These are phyloP conservation scores for Silurus meridionalis DNA, from an alignment of 2,113 vertebrate species.

Conservation along the genomic window DNA sequence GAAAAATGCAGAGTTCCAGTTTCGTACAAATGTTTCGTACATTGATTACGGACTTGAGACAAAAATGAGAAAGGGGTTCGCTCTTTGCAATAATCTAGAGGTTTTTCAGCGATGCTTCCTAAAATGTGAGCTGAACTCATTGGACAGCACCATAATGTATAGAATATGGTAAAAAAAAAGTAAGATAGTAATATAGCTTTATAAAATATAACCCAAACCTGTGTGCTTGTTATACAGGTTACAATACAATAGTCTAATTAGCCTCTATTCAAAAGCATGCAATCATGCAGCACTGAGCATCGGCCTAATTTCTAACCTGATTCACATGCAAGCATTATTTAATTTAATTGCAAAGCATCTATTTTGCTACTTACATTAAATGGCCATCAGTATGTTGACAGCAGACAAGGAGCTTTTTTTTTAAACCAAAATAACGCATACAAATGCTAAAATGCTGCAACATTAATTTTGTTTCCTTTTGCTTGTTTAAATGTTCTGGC, in stretches of 20 bases:
- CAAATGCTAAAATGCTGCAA: too few species aligned
- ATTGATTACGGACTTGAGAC: constrained; percentile 11
- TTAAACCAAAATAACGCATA: too few species aligned
- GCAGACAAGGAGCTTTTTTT: neutral
- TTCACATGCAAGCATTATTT: neutral
- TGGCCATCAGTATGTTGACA: neutral
- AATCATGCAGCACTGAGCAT: too few species aligned
- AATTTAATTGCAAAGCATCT: neutral
- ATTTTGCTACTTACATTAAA: neutral
- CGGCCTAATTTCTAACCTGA: neutral
- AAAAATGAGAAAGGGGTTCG: neutral
- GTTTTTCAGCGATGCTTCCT: neutral
- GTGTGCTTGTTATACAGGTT: neutral
- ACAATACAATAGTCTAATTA: neutral
- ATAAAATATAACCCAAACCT: neutral
- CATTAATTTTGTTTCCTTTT: too few species aligned
- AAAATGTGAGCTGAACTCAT: neutral
- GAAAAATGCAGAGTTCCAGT: constrained; percentile 41
- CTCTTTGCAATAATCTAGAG: neutral
- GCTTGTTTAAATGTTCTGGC: neutral
- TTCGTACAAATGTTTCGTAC: constrained; percentile 36
- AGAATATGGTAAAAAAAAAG: neutral
- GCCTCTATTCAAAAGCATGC: neutral
- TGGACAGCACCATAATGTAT: neutral
- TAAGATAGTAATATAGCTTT: neutral